Conservation (phyloP, 2,888 invertebrate genomes). For the Herminia tarsipennalis region DNA sequence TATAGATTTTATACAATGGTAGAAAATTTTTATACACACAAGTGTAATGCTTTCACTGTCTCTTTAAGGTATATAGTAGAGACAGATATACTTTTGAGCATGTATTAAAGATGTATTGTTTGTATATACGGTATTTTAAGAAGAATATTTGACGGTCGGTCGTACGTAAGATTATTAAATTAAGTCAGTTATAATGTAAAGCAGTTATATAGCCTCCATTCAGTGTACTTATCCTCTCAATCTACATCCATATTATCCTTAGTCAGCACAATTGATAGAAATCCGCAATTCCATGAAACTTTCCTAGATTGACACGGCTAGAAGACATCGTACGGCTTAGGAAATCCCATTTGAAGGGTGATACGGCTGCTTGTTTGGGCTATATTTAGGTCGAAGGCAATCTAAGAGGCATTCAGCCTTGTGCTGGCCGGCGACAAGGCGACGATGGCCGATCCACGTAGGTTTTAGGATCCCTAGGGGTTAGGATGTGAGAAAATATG, state of each 20-base stretch:
- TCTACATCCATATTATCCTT: not conserved
- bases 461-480: conserved; percentile 75
- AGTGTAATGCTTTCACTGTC: too few species aligned
- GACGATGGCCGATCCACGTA: conserved; percentile 58
- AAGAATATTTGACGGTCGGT: too few species aligned
- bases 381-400: conserved; percentile 79
- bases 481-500: conserved; percentile 48
- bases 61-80: too few species aligned
- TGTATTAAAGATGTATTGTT: too few species aligned
- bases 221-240: not conserved
- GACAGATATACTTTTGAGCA: too few species aligned
- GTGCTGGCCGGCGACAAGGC: conserved; percentile 62
- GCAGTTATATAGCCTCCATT: not conserved
- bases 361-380: conserved; percentile 76
- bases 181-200: too few species aligned
- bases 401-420: conserved; percentile 81
- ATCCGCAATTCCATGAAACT: conserved; percentile 24
- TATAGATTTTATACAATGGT: too few species aligned
- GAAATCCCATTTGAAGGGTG: conserved; percentile 71
- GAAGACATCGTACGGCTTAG: conserved; percentile 47
- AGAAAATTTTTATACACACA: too few species aligned
- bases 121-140: too few species aligned
- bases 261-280: not conserved
- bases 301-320: conserved; percentile 32
- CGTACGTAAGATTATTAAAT: too few species aligned